Conservation (phyloP, 2,888 invertebrate genomes). For the Masnerella sp. region DNA sequence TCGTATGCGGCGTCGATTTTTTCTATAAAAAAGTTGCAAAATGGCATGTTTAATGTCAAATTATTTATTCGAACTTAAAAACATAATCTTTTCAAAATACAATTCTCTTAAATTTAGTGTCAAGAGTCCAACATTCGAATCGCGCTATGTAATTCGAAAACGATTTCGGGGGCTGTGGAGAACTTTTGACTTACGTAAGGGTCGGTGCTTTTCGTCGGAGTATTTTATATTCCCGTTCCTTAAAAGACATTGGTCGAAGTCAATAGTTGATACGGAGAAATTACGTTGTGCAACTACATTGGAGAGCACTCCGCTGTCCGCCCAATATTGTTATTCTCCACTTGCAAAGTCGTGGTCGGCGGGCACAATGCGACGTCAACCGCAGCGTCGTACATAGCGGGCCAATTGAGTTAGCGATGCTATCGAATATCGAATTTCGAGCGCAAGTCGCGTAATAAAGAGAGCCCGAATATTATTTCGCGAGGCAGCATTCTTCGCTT, state of each 20-base stretch:
- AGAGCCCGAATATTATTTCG: conserved; percentile 53
- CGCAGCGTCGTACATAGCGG: conserved; percentile 50
- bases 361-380: conserved; percentile 57
- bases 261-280: conserved; percentile 65
- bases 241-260: conserved; percentile 43
- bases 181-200: too few species aligned
- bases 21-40: too few species aligned
- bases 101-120: too few species aligned
- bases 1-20: too few species aligned
- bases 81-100: too few species aligned
- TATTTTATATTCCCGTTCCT: conserved; percentile 38
- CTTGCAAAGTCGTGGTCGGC: conserved; percentile 62
- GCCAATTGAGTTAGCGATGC: conserved; percentile 60
- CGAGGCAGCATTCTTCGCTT: conserved; percentile 45
- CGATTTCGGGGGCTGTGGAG: too few species aligned
- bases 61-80: too few species aligned
- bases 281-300: conserved; percentile 67
- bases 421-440: conserved; percentile 60
- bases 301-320: conserved; percentile 68
- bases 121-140: too few species aligned
- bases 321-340: conserved; percentile 68
- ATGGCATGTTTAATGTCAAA: too few species aligned
- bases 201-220: conserved; percentile 23
- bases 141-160: too few species aligned
- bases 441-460: conserved; percentile 56